Conservation (phyloP, 1,140 invertebrate species). For the Catajapyx aquilonaris region DNA sequence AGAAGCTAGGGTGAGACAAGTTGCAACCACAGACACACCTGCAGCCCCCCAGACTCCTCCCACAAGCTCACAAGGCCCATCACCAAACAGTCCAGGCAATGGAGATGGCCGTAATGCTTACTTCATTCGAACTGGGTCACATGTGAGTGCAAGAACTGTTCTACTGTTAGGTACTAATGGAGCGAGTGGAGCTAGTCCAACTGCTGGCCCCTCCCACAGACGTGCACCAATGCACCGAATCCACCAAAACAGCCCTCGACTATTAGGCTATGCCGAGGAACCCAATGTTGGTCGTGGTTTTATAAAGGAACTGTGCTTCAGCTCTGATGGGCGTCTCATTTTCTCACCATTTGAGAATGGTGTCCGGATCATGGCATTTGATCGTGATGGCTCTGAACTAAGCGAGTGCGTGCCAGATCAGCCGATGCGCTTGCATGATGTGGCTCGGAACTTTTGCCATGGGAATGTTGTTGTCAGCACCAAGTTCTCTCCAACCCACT, state of each 20-base stretch:
- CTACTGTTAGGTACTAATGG: conserved; percentile 1
- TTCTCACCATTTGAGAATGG: conserved; percentile 75
- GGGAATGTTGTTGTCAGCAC: conserved; percentile 70
- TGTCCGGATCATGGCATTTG: conserved; percentile 58
- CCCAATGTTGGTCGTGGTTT: conserved; percentile 71
- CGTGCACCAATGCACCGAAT: conserved; percentile 29
- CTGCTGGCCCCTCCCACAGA: conserved; percentile 2
- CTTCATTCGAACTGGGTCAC: neutral
- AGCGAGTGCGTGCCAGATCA: conserved; percentile 38
- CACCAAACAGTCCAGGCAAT: neutral
- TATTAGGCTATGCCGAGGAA: conserved; percentile 69
- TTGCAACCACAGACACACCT: conserved; percentile 18
- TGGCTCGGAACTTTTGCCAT: conserved; percentile 49
- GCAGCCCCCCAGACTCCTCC: neutral
- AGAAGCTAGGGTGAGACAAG: conserved; percentile 33
- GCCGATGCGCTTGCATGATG: conserved; percentile 29
- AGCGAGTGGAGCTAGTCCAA: conserved; percentile 3
- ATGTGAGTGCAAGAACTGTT: conserved; percentile 6
- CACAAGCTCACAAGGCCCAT: neutral
- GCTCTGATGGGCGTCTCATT: conserved; percentile 64
- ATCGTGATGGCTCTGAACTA: conserved; percentile 52
- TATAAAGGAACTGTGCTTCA: conserved; percentile 66
- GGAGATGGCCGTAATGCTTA: conserved; percentile 4
- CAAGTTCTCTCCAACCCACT: conserved; percentile 70
- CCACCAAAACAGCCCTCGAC: conserved; percentile 46